These are phyloP conservation scores for Lutraria rhynchaena DNA, from an alignment of 1,140 invertebrate genomes.

Conservation along the genomic window DNA sequence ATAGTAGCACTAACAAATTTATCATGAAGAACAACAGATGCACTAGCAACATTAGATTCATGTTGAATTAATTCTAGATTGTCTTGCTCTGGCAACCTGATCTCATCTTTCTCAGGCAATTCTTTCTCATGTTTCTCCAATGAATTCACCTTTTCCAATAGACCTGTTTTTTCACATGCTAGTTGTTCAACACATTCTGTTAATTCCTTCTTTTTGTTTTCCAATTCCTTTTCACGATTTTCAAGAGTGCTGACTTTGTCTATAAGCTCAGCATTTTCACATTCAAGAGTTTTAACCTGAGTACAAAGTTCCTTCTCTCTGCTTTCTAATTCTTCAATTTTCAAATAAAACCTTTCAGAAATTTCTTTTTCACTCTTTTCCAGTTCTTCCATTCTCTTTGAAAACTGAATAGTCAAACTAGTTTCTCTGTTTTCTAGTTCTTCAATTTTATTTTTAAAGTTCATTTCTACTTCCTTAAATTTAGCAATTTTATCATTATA, in stretches of 20 bases:
- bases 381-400: constrained; percentile 64
- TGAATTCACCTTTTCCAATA: constrained; percentile 23
- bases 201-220: constrained; percentile 36
- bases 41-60: constrained; percentile 13
- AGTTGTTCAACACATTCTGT: constrained; percentile 3
- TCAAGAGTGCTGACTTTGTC: constrained; percentile 53
- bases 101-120: not conserved
- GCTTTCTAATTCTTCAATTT: constrained; percentile 63
- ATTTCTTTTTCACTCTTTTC: constrained; percentile 68
- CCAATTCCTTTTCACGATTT: constrained; percentile 64
- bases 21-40: constrained; percentile 18
- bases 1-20: constrained; percentile 35
- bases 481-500: constrained; percentile 65
- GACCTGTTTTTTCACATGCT: not conserved
- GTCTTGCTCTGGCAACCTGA: constrained; percentile 7
- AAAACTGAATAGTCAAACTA: constrained; percentile 45
- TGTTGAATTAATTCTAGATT: constrained; percentile 19
- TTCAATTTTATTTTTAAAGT: constrained; percentile 55
- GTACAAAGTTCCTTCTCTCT: constrained; percentile 69
- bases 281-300: constrained; percentile 58
- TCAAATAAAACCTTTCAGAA: constrained; percentile 57
- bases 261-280: constrained; percentile 55
- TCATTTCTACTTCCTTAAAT: constrained; percentile 47
- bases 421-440: constrained; percentile 54
- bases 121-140: constrained; percentile 22